phyloP scores from a whole-genome alignment of 2,888 invertebrate species.

The Tenthredo distinguenda region DNA sequence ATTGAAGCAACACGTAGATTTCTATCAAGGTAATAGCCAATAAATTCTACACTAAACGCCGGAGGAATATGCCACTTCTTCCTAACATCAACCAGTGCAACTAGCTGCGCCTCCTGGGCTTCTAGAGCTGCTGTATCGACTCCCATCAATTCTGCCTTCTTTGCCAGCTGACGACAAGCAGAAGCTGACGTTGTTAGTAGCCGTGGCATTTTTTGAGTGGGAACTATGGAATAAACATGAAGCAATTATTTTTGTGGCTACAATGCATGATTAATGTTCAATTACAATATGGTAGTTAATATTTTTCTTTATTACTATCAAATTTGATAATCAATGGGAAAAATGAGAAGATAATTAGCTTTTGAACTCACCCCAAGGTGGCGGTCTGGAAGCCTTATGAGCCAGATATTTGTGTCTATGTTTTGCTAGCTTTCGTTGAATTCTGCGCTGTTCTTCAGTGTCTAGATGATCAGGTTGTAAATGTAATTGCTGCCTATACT shows the following conservation, averaged over 20 bases:
- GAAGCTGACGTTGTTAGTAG: conserved; percentile 94
- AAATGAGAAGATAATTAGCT: not conserved
- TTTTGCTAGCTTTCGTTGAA: conserved; percentile 90
- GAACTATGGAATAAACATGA: conserved; percentile 36
- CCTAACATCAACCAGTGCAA: conserved; percentile 90
- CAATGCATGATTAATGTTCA: not conserved
- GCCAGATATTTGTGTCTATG: conserved; percentile 91
- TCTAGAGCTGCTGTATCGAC: conserved; percentile 90
- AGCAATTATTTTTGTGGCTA: not conserved
- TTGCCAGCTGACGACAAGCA: conserved; percentile 89
- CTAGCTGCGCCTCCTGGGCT: conserved; percentile 90
- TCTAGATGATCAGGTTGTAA: conserved; percentile 83
- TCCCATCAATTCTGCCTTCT: conserved; percentile 95
- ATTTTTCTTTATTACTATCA: not conserved
- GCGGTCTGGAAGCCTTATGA: conserved; percentile 86
- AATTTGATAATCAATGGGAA: not conserved
- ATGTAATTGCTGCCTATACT: conserved; percentile 81
- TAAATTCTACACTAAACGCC: conserved; percentile 96
- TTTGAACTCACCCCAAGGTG: conserved; percentile 88
- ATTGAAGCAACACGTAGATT: conserved; percentile 90
- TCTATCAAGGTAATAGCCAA: conserved; percentile 95
- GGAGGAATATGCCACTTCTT: conserved; percentile 97
- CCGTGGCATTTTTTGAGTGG: conserved; percentile 92
- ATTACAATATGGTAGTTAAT: conserved; percentile 19
- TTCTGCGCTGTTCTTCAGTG: conserved; percentile 86